Percentiles rank a stretch among this genome's conserved stretches.
Conservation (phyloP, 2,797 vertebrate genomes). For the Helostoma temminkii region DNA sequence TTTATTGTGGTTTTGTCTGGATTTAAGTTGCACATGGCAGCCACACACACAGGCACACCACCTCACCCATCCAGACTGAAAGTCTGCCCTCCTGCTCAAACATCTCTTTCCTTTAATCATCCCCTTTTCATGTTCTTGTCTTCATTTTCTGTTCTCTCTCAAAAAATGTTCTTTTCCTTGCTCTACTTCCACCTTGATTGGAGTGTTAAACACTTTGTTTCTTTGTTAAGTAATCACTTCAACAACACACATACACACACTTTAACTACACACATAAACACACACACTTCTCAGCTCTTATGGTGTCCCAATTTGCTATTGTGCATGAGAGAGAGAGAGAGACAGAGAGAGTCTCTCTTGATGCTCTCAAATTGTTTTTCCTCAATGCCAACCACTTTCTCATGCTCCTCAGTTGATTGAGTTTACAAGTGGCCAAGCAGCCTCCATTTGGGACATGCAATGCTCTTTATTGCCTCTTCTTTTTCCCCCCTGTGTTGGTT, state of each 20-base stretch:
- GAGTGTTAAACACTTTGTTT: conserved; percentile 63
- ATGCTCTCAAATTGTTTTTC: conserved; percentile 71
- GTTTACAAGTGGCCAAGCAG: conserved; percentile 73
- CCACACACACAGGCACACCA: conserved; percentile 4
- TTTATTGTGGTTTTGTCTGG: background rate
- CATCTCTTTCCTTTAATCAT: conserved; percentile 27
- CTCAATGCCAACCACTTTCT: conserved; percentile 63
- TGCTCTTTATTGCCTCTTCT: conserved; percentile 2
- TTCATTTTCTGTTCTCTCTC: conserved; percentile 50
- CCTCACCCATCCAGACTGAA: conserved; percentile 3
- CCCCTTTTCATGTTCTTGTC: conserved; percentile 9
- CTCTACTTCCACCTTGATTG: conserved; percentile 70
- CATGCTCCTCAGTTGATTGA: conserved; percentile 71
- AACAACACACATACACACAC: conserved; percentile 38
- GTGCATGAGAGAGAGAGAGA: conserved; percentile 40
- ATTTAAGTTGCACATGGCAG: conserved; percentile 14
- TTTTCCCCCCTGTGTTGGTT: conserved; percentile 28
- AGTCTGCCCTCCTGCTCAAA: background rate
- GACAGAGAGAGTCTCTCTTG: conserved; percentile 56
- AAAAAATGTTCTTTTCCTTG: conserved; percentile 44
- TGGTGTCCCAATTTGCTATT: conserved; percentile 67
- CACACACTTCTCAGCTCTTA: conserved; percentile 49
- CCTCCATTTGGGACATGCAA: conserved; percentile 44
- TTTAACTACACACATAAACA: conserved; percentile 8
- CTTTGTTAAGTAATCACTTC: conserved; percentile 74